Percentiles rank a stretch among this genome's conserved stretches.
Conservation (phyloP, 2,888 invertebrate species). For the Thumatha senex region DNA sequence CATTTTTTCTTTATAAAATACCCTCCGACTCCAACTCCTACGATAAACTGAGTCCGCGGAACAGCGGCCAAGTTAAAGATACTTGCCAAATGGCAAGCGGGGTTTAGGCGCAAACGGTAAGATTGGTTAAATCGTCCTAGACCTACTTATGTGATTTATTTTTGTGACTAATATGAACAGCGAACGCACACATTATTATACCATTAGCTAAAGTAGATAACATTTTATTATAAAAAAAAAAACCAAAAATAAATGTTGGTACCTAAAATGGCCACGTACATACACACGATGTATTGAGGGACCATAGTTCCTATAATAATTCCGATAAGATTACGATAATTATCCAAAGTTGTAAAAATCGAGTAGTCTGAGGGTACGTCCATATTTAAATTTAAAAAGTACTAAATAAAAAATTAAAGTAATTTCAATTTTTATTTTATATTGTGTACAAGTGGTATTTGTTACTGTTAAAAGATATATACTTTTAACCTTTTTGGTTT, state of each 20-base stretch:
- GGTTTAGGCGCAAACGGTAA: too few relatives aligned
- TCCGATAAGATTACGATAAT: conserved; percentile 8
- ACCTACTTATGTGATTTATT: conserved; percentile 8
- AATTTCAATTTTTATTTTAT: too few relatives aligned
- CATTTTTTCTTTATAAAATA: too few relatives aligned
- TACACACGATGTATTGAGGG: conserved; percentile 17
- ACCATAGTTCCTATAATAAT: conserved; percentile 12
- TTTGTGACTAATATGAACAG: conserved; percentile 34
- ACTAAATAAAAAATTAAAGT: background rate
- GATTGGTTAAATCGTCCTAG: too few relatives aligned
- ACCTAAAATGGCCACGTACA: conserved; percentile 19
- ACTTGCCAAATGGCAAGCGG: too few relatives aligned
- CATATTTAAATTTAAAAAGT: conserved; percentile 19
- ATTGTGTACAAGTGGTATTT: too few relatives aligned
- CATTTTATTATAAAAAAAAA: conserved; percentile 15
- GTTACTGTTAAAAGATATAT: too few relatives aligned
- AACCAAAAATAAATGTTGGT: conserved; percentile 10
- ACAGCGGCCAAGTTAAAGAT: too few relatives aligned
- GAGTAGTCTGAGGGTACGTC: conserved; percentile 18
- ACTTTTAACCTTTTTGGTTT: too few relatives aligned
- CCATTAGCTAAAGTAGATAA: conserved; percentile 15
- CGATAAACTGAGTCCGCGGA: too few relatives aligned
- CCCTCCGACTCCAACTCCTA: too few relatives aligned
- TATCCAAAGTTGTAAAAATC: conserved; percentile 23
- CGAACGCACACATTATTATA: conserved; percentile 14